Percentiles rank a stretch among this genome's conserved stretches.
Conservation (phyloP, 2,797 vertebrate species). For the Myotis myotis region DNA sequence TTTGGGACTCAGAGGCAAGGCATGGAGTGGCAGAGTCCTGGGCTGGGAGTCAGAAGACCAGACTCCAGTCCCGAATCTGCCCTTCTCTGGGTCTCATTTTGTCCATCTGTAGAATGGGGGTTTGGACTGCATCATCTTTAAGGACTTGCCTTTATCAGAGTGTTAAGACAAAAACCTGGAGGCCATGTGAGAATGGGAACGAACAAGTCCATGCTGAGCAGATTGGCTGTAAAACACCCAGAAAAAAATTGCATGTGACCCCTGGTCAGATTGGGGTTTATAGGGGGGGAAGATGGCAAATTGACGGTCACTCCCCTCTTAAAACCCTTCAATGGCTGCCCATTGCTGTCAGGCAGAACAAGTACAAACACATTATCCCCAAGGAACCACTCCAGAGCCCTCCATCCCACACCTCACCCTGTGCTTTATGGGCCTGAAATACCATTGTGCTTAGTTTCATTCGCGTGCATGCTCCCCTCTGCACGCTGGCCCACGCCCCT, state of each 20-base stretch:
- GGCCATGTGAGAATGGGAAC: neutral
- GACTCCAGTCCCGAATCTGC: neutral
- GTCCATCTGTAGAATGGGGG: neutral
- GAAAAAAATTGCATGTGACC: neutral
- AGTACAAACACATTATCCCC: neutral
- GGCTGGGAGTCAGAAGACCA: neutral
- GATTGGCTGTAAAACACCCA: neutral
- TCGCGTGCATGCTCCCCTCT: neutral
- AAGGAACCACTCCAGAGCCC: neutral
- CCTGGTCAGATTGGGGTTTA: neutral
- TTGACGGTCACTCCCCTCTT: accelerated
- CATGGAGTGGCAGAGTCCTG: accelerated
- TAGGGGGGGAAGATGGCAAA: neutral
- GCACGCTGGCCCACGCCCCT: accelerated
- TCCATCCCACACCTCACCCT: accelerated
- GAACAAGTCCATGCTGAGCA: neutral
- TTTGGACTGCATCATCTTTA: neutral
- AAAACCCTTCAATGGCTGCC: neutral
- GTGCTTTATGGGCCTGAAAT: neutral
- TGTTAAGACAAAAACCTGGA: neutral
- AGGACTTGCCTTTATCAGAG: neutral
- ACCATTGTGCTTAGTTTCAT: neutral
- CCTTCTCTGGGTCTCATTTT: neutral
- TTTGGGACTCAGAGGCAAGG: neutral
- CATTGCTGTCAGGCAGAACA: neutral